Base-by-base conservation (phyloP, 2,888 invertebrate genomes). In the Cryptosula pallasiana region DNA sequence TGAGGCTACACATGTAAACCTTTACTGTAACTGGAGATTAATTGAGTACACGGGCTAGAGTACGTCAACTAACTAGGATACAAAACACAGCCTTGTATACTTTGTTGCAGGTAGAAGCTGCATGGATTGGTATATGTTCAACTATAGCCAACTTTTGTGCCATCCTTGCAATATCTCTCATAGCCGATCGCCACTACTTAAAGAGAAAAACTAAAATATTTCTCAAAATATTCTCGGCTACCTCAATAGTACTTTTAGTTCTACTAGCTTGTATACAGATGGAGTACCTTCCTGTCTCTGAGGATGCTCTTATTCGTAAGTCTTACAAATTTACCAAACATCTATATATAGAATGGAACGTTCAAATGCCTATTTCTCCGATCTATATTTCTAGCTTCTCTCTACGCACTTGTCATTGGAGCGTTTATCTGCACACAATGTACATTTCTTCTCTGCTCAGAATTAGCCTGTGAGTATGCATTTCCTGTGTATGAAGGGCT, bases 401-500 rank as follows among this genome's bases (percentile, higher is more conserved):
- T 57, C 57, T 57, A 23, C n/a, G n/a, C n/a, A 57, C 25, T 57
- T 13, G 20, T 16, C 13, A 57, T 57, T n/a, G 57, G 57, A 25
- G 57, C n/a, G 3, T n/a, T 5, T 25, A 57, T 57, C 5, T 57
- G n/a, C n/a, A 25, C 25, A n/a, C 5, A n/a, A 5, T 16, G n/a
- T 23, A 25, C n/a, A 23, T 23, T 57, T 23, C 57, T 23, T 23
- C 13, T 57, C 25, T 57, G 25, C 57, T 25, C 25, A 13, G 57
- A 57, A 23, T 25, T 57, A 25, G 57, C 57, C 57, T 57, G 57
- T 25, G 57, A 57, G 57, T 57, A 16, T 23, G 57, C 57, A 16
- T 57, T 16, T 23, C 57, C 57, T n/a, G 57, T 57, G 5, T 25
- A 57, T 57, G 57, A 57, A 25, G 57, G 57, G 5, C 57, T 57